Evolutionary conservation across 2,113 vertebrate genomes (phyloP).

Genomic region (Uria aalge): DNA sequence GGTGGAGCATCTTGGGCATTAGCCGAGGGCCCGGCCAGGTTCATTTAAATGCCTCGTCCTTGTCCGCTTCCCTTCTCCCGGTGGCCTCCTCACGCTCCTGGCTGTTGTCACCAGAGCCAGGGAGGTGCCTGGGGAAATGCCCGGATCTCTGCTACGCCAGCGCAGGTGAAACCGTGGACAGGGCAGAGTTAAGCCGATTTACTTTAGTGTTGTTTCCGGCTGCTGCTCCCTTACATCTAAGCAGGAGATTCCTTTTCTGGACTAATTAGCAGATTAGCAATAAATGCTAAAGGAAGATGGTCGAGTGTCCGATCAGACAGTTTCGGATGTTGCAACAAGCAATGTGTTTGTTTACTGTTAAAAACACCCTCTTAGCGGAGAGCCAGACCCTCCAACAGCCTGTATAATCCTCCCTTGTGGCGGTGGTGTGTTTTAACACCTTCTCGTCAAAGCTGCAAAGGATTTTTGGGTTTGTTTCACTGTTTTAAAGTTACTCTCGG

Average conservation of each 20-base stretch:
- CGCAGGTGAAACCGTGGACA: accelerated
- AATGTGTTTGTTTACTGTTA: background rate
- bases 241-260: background rate
- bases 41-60: accelerated
- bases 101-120: accelerated
- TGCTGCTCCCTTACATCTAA: background rate
- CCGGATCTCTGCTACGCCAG: no score
- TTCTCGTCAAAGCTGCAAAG: background rate
- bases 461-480: background rate
- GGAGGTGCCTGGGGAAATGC: accelerated
- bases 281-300: background rate
- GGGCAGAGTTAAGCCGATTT: background rate
- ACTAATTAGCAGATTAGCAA: background rate
- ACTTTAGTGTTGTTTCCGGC: background rate
- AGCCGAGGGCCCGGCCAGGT: background rate
- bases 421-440: accelerated
- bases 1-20: accelerated
- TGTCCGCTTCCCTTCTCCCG: no score
- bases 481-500: accelerated
- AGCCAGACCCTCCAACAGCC: background rate
- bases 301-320: background rate
- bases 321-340: background rate
- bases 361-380: background rate
- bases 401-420: background rate
- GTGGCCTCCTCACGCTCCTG: accelerated